Conservation (phyloP, 2,888 invertebrate genomes). For the Sialis lutaria region DNA sequence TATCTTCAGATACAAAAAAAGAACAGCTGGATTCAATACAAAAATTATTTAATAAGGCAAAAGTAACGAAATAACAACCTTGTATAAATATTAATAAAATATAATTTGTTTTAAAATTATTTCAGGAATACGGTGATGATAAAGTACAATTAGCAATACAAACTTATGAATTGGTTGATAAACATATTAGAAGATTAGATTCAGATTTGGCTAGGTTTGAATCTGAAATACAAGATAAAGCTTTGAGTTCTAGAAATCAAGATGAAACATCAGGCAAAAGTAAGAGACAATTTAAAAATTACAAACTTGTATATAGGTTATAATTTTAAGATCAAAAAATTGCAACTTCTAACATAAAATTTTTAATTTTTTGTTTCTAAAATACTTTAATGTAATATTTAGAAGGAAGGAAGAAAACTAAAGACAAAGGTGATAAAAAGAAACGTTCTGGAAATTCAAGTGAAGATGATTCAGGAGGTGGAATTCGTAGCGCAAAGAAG, state of each 20-base stretch:
- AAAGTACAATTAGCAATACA: conserved; percentile 96
- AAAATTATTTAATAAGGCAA: conserved; percentile 80
- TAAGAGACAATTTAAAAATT: conserved; percentile 12
- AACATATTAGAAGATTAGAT: conserved; percentile 89
- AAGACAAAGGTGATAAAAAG: conserved; percentile 46
- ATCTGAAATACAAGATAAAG: conserved; percentile 91
- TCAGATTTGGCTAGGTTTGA: conserved; percentile 93
- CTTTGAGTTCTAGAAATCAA: conserved; percentile 54
- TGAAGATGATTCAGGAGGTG: conserved; percentile 28
- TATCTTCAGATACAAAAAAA: conserved; percentile 61
- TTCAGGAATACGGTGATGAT: conserved; percentile 78
- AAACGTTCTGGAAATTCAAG: conserved; percentile 30
- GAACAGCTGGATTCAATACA: conserved; percentile 73
- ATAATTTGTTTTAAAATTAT: neutral
- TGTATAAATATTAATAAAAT: neutral
- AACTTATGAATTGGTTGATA: conserved; percentile 95
- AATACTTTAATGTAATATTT: conserved; percentile 7
- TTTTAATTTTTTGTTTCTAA: neutral
- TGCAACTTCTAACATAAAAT: neutral
- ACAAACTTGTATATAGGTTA: neutral
- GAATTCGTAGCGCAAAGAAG: conserved; percentile 27
- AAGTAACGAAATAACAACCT: conserved; percentile 22
- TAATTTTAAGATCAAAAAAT: too few species aligned
- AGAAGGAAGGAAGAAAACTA: conserved; percentile 54
- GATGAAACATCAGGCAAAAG: conserved; percentile 38